These are phyloP conservation scores for Fregata magnificens DNA, from an alignment of 2,113 vertebrate species.

Conservation along the genomic window DNA sequence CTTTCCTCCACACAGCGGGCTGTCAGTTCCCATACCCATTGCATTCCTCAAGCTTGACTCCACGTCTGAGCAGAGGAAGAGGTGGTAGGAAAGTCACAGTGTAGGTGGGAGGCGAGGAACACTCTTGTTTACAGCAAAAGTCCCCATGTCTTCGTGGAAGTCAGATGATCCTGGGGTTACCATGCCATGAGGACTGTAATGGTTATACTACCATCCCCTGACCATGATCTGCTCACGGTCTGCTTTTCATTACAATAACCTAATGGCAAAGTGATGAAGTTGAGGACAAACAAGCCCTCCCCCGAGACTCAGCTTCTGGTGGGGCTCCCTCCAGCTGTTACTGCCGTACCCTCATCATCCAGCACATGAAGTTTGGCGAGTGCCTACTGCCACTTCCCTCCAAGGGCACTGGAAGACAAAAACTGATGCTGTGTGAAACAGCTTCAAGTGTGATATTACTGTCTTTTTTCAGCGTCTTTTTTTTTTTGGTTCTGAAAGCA, in stretches of 20 bases:
- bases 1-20: not conserved
- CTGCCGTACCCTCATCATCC: not conserved
- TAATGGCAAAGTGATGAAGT: not conserved
- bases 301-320: not conserved
- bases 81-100: not conserved
- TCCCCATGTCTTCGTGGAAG: not conserved
- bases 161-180: slow-evolving; percentile 32
- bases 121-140: slow-evolving; percentile 23
- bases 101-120: slow-evolving; percentile 43
- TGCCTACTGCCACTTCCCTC: not conserved
- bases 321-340: not conserved
- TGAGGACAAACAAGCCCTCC: not conserved
- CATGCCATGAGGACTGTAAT: not conserved
- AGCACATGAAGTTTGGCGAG: not conserved
- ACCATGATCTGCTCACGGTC: not conserved
- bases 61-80: not conserved
- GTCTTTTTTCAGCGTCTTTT: not conserved
- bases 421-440: not conserved
- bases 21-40: not conserved
- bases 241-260: slow-evolving; percentile 19
- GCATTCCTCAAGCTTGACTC: slow-evolving; percentile 60
- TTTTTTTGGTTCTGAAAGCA: not conserved
- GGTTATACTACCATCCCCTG: not conserved
- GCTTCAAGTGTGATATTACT: not conserved
- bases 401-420: not conserved